These are phyloP conservation scores for Melinaea marsaeus DNA, from an alignment of 2,888 invertebrate species.

Conservation along the genomic window DNA sequence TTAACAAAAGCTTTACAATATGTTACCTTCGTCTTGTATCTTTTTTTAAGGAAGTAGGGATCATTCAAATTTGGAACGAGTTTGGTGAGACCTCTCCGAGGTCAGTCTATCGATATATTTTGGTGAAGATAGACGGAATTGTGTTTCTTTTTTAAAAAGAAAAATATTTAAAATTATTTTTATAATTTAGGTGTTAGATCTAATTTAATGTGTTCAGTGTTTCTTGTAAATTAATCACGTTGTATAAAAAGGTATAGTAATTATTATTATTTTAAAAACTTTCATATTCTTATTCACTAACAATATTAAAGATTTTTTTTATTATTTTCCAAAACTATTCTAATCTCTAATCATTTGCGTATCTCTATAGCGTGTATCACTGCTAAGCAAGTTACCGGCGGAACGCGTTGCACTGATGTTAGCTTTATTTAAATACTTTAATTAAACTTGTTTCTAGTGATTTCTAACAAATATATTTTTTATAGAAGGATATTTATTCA, in stretches of 20 bases:
- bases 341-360: neutral
- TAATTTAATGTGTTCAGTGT: neutral
- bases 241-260: neutral
- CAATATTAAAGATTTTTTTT: slow-evolving; percentile 10
- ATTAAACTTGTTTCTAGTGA: no score
- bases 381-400: slow-evolving; percentile 17
- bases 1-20: slow-evolving; percentile 73
- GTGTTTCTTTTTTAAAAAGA: slow-evolving; percentile 16
- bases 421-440: neutral
- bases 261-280: slow-evolving; percentile 7
- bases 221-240: neutral
- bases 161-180: slow-evolving; percentile 9
- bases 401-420: slow-evolving; percentile 5
- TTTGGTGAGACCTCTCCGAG: slow-evolving; percentile 61
- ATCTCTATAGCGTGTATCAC: neutral
- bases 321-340: neutral
- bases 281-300: slow-evolving; percentile 1
- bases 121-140: slow-evolving; percentile 55
- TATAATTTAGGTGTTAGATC: neutral
- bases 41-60: slow-evolving; percentile 67
- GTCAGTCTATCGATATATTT: slow-evolving; percentile 66
- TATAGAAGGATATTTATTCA: no score
- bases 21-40: slow-evolving; percentile 62
- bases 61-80: slow-evolving; percentile 72
- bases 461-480: no score